Percentiles rank a stretch among this genome's conserved stretches.
These are phyloP conservation scores for Chrysina gloriosa DNA, from an alignment of 2,888 invertebrate genomes.

Conservation along the genomic window DNA sequence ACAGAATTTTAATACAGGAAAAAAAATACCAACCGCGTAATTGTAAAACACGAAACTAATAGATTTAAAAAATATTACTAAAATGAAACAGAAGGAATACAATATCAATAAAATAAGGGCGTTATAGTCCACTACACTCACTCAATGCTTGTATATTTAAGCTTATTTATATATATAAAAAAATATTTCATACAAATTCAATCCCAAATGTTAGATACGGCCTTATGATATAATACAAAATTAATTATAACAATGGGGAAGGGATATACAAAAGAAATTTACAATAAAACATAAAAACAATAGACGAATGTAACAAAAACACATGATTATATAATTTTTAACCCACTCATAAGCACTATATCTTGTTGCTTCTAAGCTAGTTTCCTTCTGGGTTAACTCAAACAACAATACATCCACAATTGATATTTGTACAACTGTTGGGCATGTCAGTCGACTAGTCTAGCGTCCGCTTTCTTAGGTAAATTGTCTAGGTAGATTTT, in stretches of 20 bases:
- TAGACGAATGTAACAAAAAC: constrained; percentile 42
- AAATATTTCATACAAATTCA: constrained; percentile 32
- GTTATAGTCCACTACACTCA: constrained; percentile 7
- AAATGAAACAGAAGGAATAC: constrained; percentile 4
- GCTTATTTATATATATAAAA: constrained; percentile 37
- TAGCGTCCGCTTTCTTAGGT: constrained; percentile 62
- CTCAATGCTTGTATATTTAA: constrained; percentile 26
- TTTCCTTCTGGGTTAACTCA: constrained; percentile 53
- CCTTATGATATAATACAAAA: constrained; percentile 34
- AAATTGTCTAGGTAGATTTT: constrained; percentile 77
- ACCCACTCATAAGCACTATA: constrained; percentile 31
- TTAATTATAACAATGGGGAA: constrained; percentile 39
- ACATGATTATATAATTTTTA: constrained; percentile 35
- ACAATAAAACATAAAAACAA: constrained; percentile 43
- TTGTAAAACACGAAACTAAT: constrained; percentile 9
- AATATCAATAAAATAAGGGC: neutral
- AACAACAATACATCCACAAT: constrained; percentile 59
- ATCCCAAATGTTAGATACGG: constrained; percentile 32
- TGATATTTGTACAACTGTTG: constrained; percentile 53
- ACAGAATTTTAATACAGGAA: neutral
- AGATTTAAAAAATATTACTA: constrained; percentile 15
- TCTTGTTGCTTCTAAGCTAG: neutral
- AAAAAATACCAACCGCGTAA: neutral
- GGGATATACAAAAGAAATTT: constrained; percentile 42
- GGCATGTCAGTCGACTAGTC: constrained; percentile 62